Evolutionary conservation across 1,140 invertebrate species (phyloP), one percentile per base, ranked within the genome.

Genomic region (Wiebesia pumilae): DNA sequence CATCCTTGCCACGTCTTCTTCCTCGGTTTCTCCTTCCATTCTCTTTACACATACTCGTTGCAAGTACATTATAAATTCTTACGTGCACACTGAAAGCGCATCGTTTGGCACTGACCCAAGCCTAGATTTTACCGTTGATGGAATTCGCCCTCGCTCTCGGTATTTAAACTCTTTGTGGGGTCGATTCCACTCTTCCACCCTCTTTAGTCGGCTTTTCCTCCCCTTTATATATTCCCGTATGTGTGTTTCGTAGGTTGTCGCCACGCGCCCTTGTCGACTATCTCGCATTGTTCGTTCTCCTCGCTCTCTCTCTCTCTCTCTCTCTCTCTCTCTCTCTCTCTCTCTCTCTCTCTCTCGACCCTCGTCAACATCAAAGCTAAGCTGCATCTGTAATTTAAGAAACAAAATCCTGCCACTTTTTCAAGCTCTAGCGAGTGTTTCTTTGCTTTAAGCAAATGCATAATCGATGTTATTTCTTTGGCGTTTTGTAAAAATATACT

Each of bases 121-220:
- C 54, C 75, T 69, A 79, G 58, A 84, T 79, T 79, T 84, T 58
- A 67, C 47, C 77, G 19, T 19, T 35, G 47, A n/a, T 6, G 77
- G 30, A 21, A 30, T 54, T 54, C n/a, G 16, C 27, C 77, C 40
- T 33, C 30, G n/a, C 75, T 79, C 40, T 38, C 43, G 51, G 75
- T 58, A 79, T 84, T 79, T 84, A 84, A 84, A 84, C 75, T 58
- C 75, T 84, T 84, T 84, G 30, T 79, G 6, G n/a, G 24, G 21
- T n/a, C 35, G 69, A 40, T 30, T 75, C n/a, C 21, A 54, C 77
- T 47, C 27, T 77, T 47, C 40, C 16, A 4, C 83, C 1, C 35
- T 73, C 54, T 27, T 40, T 27, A 9, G 35, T 65, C 51, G 21
- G 40, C 51, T 38, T 78, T 78, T 62, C 71, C 54, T 75, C 73